phyloP scores from a whole-genome alignment of 2,113 vertebrate genomes.

The Oxyura jamaicensis region DNA sequence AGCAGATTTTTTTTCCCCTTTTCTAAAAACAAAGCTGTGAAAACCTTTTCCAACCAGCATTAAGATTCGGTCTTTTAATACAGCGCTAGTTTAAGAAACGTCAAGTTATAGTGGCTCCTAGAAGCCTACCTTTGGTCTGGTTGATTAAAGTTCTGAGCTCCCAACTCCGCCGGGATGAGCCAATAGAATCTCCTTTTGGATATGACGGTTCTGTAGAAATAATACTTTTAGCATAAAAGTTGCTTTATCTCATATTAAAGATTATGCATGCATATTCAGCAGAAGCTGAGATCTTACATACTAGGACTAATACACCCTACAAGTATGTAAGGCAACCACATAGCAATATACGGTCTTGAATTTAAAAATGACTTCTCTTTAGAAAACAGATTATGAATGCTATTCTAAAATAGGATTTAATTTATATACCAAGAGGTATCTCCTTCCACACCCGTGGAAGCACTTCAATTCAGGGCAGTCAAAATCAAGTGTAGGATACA shows the following conservation, averaged over 20 bases:
- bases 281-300: neutral
- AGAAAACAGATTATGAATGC: neutral
- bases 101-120: neutral
- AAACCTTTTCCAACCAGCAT: neutral
- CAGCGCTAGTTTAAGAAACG: neutral
- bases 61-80: neutral
- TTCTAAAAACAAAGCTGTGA: neutral
- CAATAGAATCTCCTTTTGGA: constrained; percentile 87
- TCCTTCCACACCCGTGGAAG: neutral
- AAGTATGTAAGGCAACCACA: neutral
- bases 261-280: neutral
- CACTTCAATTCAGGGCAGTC: neutral
- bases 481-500: neutral
- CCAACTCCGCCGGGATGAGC: constrained; percentile 87
- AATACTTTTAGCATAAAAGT: neutral
- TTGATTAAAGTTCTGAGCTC: constrained; percentile 94
- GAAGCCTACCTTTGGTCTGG: constrained; percentile 89
- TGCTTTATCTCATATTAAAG: neutral
- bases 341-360: neutral
- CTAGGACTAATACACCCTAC: neutral
- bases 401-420: neutral
- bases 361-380: neutral
- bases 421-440: neutral
- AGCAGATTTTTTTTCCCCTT: neutral
- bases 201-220: constrained; percentile 87